These are phyloP conservation scores for Drosophila meridiana DNA, from an alignment of 2,888 invertebrate species.

Conservation along the genomic window DNA sequence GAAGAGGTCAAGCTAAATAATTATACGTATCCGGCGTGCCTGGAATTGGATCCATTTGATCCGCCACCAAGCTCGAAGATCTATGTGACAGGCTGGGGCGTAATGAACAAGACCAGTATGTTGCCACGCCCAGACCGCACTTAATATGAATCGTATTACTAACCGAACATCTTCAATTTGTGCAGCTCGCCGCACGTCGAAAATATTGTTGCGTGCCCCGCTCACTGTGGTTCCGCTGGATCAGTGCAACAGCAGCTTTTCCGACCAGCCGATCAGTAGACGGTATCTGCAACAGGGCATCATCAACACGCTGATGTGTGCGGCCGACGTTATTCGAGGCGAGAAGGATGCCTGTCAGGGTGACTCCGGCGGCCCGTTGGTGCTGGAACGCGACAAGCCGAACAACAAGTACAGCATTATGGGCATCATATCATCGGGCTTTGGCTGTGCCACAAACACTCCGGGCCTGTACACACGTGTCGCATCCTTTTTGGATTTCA, in stretches of 20 bases:
- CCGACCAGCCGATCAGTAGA: constrained; percentile 25
- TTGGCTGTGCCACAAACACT: constrained; percentile 76
- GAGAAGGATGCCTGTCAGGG: constrained; percentile 82
- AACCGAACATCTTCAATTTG: neutral
- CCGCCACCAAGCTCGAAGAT: constrained; percentile 64
- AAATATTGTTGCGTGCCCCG: constrained; percentile 70
- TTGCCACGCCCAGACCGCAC: neutral
- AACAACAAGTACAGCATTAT: constrained; percentile 66
- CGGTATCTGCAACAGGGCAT: constrained; percentile 64
- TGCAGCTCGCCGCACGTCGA: constrained; percentile 53
- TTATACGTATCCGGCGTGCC: constrained; percentile 69
- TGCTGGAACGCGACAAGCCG: constrained; percentile 58
- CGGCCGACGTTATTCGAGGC: constrained; percentile 53
- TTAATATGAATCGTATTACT: neutral
- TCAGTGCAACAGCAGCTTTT: constrained; percentile 64
- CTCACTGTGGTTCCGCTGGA: constrained; percentile 60
- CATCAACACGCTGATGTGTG: constrained; percentile 65
- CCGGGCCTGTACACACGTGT: constrained; percentile 83
- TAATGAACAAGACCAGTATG: constrained; percentile 73
- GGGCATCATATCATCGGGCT: constrained; percentile 82
- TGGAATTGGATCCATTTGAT: constrained; percentile 67
- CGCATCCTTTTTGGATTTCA: constrained; percentile 81
- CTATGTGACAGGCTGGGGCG: constrained; percentile 82
- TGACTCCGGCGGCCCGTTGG: constrained; percentile 83
- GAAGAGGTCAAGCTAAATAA: constrained; percentile 37